Base-by-base conservation (phyloP, 2,113 vertebrate genomes). In the Limnothrissa miodon region DNA sequence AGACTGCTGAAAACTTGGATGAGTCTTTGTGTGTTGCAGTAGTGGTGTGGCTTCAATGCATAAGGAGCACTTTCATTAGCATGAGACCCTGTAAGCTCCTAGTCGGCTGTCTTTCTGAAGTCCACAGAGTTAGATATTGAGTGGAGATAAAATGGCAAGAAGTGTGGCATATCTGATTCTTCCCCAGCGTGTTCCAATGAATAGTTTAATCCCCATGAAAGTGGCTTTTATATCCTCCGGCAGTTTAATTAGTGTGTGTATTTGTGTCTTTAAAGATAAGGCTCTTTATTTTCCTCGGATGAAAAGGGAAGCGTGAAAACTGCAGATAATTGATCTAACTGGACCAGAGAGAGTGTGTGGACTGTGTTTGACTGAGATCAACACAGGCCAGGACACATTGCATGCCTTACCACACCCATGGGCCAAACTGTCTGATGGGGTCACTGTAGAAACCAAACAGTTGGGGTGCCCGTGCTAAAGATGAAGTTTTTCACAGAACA, bases 261-360 rank as follows among this genome's bases (percentile, higher is more conserved):
- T 36, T 74, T 74, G 66, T 36, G 29, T 15, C 66, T 74, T 74
- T 36, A 74, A 39, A 74, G 66, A 74, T 74, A 36, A 74, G 66
- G 10, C 66, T 17, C 4, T 74, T 74, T 74, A 11, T 74, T 74
- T 36, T 74, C 25, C 23, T 74, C 36, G 66, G 66, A 3, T 74
- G 29, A 74, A 36, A 17, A 36, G 25, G 33, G 11, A 74, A 39
- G 66, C 5, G 33, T 74, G 66, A 33, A 13, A 17, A 74, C 36
- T 74, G 29, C 66, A 74, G 66, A 74, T 74, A 74, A 74, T 74
- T 33, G 66, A 74, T 74, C 66, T 74, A 74, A 74, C 29, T 74
- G 13, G 66, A 74, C 25, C 36, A 36, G 10, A 17, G 29, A 17
- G 29, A 74, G 29, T 13, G 66, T 33, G 29, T 29, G 5, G 66